Conservation (phyloP, 2,888 invertebrate genomes). For the Eueremaeus valkanovi region DNA sequence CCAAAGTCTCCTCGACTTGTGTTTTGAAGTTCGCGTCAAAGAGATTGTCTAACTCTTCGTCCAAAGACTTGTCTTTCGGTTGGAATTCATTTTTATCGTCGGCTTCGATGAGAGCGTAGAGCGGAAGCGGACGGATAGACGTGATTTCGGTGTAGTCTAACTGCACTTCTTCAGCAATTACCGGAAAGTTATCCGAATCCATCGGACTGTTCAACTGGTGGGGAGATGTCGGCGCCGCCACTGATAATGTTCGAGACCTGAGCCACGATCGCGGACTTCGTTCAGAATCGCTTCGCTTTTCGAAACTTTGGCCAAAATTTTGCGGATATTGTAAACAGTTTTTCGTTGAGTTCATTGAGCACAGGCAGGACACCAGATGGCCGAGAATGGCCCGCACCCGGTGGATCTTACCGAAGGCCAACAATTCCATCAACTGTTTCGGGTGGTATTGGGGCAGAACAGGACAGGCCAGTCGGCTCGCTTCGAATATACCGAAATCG, state of each 20-base stretch:
- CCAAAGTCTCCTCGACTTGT: slow-evolving; percentile 68
- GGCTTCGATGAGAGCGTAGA: slow-evolving; percentile 92
- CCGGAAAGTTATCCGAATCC: slow-evolving; percentile 71
- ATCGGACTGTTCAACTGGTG: slow-evolving; percentile 45
- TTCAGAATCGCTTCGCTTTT: slow-evolving; percentile 60
- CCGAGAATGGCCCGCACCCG: slow-evolving; percentile 98
- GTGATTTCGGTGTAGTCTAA: slow-evolving; percentile 92
- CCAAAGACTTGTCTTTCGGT: slow-evolving; percentile 24
- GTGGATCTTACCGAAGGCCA: slow-evolving; percentile 95
- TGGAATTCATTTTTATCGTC: slow-evolving; percentile 57
- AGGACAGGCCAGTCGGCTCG: slow-evolving; percentile 92
- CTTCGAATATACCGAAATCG: slow-evolving; percentile 92
- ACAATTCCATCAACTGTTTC: slow-evolving; percentile 93
- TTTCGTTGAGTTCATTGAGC: slow-evolving; percentile 46
- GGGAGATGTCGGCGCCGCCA: slow-evolving; percentile 52
- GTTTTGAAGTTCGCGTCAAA: slow-evolving; percentile 63
- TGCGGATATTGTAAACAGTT: slow-evolving; percentile 40
- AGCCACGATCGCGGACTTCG: slow-evolving; percentile 74
- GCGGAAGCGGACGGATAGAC: slow-evolving; percentile 93
- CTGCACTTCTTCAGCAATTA: slow-evolving; percentile 77
- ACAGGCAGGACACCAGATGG: slow-evolving; percentile 77
- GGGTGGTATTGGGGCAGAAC: slow-evolving; percentile 99
- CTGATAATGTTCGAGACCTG: slow-evolving; percentile 79
- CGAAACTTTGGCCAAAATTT: slow-evolving; percentile 45
- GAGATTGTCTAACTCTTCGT: slow-evolving; percentile 62